Evolutionary conservation across 2,113 vertebrate species (phyloP), one percentile per base, ranked within the genome.

Genomic region (Calyptomena viridis): DNA sequence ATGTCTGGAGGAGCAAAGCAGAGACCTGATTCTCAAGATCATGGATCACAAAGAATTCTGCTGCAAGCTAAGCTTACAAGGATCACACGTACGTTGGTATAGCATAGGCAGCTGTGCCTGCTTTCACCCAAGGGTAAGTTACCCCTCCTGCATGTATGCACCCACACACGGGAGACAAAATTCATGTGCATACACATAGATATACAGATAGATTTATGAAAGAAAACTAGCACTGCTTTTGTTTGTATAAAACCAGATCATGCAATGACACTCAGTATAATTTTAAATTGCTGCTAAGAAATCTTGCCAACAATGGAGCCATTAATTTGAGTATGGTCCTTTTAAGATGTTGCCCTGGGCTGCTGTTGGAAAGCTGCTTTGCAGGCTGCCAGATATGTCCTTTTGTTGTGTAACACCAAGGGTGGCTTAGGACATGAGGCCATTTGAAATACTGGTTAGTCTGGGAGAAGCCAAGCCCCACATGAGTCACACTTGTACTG

Each of bases 391-490:
- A 95, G 89, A 62, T 94, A 71, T 1, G 5, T 74, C 60, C 35
- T 87, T 91, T 75, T 84, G 81, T 87, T 94, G 87, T 87, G 77
- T 95, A 94, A 96, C 77, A 89, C 50, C 59, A 72, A 59, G 89
- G 84, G 81, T 91, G 90, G 77, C 60, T 95, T 84, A 94, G 93
- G 77, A 82, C 19, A 6, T 67, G 74, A 84, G 77, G 90, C 89
- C 46, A 47, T 84, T 84, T 89, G 96, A 91, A 96, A 87, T 94
- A 91, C 90, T 91, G 81, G 90, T 84, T 95, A 91, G 92, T 87
- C 74, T 87, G 81, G 92, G 87, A 89, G 81, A 93, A 93, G 85
- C 79, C 85, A 85, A 90, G 73, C 88, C 82, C 22, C 1, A 25
- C 53, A 21, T 92, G 92, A 94, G 75, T 93, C 90, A 87, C 58